Base-by-base conservation (phyloP, 1,140 invertebrate genomes). In the Magallana angulata region DNA sequence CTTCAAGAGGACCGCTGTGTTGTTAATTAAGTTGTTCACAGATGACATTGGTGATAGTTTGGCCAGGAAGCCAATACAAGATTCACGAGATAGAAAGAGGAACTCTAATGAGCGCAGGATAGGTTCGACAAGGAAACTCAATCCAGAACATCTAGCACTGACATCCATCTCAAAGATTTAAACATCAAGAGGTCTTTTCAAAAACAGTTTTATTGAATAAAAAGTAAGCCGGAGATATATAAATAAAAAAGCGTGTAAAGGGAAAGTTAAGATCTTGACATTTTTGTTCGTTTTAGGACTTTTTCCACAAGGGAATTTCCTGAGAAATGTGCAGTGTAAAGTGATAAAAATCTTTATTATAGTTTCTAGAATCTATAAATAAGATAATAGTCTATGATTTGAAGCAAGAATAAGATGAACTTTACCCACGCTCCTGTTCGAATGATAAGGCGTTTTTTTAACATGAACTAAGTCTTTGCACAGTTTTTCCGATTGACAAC, bases 21-120 rank as follows among this genome's bases (percentile, higher is more conserved):
- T 18, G 24, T 76, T 36, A 62, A n/a, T 48, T 62, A 76, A 76
- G 68, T 30, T 76, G 24, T 76, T 12, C 24, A 76, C 68, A 30
- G 68, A 30, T 76, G 68, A 76, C 68, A 76, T 76, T 24, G 14
- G 24, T 30, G 24, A 30, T 30, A 30, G 18, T 76, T 62, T 30
- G 7, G 18, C 68, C 24, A 36, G 18, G 68, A 76, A 76, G 24
- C 68, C 9, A 30, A 76, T 76, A 76, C 68, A 36, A 76, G 68
- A 76, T 76, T 24, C 68, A 24, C 18, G 68, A 76, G 68, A 76
- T 76, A 76, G 36, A 30, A 18, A 48, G 68, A 76, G 24, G 24
- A 76, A 30, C 30, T 76, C 24, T 76, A 76, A 76, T 76, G 68
- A 76, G 68, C 24, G 14, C 6, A 24, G 68, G 68, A 76, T 76